A percentile compares a stretch with the other conserved stretches of the same genome.
Conservation (phyloP, 2,888 invertebrate genomes). For the Platycheirus albimanus region DNA sequence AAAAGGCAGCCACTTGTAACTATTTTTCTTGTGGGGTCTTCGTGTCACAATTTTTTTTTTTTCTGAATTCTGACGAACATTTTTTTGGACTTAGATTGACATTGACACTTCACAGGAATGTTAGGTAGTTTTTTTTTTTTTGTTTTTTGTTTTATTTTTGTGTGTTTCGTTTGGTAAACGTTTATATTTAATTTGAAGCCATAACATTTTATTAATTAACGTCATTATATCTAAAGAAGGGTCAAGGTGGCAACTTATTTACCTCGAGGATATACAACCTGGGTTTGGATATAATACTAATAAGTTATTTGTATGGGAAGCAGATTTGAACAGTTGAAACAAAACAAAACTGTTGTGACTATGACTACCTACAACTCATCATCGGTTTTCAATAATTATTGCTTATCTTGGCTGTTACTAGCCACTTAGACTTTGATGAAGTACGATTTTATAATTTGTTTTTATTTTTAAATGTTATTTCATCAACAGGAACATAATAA, state of each 20-base stretch:
- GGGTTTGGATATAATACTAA: neutral
- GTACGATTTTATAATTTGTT: too few species aligned
- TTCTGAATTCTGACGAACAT: constrained; percentile 23
- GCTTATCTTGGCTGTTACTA: too few species aligned
- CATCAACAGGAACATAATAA: too few species aligned
- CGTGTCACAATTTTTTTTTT: constrained; percentile 49
- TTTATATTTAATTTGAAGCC: constrained; percentile 52
- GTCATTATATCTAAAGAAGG: constrained; percentile 12
- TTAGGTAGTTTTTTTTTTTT: constrained; percentile 18
- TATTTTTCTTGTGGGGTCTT: constrained; percentile 71
- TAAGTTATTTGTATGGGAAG: too few species aligned
- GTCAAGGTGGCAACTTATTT: constrained; percentile 28
- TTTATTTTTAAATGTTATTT: too few species aligned
- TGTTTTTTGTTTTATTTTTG: too few species aligned
- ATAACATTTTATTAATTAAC: constrained; percentile 48
- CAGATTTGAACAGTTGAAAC: too few species aligned
- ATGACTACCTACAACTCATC: too few species aligned
- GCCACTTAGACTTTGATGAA: too few species aligned
- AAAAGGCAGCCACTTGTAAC: constrained; percentile 69
- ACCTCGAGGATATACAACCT: neutral
- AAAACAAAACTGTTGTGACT: too few species aligned
- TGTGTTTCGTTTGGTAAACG: too few species aligned
- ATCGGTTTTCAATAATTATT: too few species aligned
- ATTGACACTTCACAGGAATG: constrained; percentile 66
- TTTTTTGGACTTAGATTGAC: constrained; percentile 57